phyloP scores from a whole-genome alignment of 1,140 invertebrate species.

The Drosophila tani region DNA sequence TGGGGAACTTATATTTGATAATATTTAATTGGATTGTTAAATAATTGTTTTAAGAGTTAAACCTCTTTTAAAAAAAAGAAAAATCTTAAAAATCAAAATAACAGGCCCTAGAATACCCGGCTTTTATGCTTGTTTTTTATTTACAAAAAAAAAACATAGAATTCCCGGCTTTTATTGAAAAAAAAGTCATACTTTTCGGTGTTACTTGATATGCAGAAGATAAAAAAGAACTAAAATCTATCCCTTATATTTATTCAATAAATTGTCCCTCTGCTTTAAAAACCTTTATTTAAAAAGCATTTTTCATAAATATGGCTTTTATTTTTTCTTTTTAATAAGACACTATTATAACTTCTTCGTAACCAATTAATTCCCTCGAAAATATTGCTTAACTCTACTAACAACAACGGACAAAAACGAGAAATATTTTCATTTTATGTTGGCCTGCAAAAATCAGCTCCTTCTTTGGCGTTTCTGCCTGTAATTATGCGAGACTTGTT shows the following conservation, averaged over 20 bases:
- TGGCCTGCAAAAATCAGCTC: conserved; percentile 44
- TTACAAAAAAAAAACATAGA: no score
- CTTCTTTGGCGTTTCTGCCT: conserved; percentile 31
- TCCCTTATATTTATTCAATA: no score
- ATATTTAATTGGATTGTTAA: background rate
- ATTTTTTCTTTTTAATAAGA: background rate
- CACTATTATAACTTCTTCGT: background rate
- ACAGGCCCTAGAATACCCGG: no score
- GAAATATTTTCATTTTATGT: conserved; percentile 42
- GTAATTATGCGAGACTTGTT: conserved; percentile 73
- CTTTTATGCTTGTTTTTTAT: no score
- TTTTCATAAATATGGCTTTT: background rate
- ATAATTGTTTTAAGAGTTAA: background rate
- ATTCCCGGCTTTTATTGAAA: no score
- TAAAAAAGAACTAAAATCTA: no score
- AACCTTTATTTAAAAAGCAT: no score
- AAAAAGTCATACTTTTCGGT: no score
- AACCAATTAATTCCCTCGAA: conserved; percentile 5
- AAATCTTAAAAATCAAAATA: background rate
- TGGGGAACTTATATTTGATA: no score
- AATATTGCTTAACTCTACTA: background rate
- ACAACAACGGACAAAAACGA: conserved; percentile 13
- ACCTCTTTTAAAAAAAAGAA: no score
- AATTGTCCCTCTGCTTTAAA: no score
- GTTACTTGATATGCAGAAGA: no score